These are phyloP conservation scores for Megamerina dolium DNA, from an alignment of 2,888 invertebrate species.

Conservation along the genomic window DNA sequence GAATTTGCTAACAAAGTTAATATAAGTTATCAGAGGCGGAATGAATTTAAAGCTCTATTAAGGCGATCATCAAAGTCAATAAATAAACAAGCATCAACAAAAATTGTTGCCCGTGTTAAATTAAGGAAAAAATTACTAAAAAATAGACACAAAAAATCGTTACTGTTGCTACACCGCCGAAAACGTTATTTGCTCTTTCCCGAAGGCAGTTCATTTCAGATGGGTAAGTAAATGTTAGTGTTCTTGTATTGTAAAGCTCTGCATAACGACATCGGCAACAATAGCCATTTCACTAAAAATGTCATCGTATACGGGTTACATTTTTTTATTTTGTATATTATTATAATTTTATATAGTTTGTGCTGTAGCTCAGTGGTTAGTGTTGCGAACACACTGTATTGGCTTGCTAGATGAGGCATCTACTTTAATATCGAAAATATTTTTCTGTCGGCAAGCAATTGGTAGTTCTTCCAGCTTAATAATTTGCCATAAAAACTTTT, in stretches of 20 bases:
- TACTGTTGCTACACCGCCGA: conserved; percentile 42
- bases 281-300: neutral
- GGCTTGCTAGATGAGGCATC: too few relatives aligned
- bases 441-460: too few relatives aligned
- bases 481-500: too few relatives aligned
- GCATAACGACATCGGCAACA: neutral
- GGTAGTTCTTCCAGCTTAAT: too few relatives aligned
- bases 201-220: conserved; percentile 50
- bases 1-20: too few relatives aligned
- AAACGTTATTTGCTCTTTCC: conserved; percentile 52
- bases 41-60: too few relatives aligned
- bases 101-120: conserved; percentile 17
- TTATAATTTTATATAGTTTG: too few relatives aligned
- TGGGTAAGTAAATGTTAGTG: conserved; percentile 28
- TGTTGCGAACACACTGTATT: too few relatives aligned
- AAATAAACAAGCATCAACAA: neutral
- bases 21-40: too few relatives aligned
- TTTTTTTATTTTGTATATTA: too few relatives aligned
- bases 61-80: neutral
- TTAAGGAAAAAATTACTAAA: conserved; percentile 16
- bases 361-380: too few relatives aligned
- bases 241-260: neutral
- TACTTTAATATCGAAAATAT: too few relatives aligned
- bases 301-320: neutral
- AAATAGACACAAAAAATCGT: conserved; percentile 10